A percentile compares a stretch with the other conserved stretches of the same genome.
Conservation (phyloP, 2,888 invertebrate species). For the Metallyticus violacea region DNA sequence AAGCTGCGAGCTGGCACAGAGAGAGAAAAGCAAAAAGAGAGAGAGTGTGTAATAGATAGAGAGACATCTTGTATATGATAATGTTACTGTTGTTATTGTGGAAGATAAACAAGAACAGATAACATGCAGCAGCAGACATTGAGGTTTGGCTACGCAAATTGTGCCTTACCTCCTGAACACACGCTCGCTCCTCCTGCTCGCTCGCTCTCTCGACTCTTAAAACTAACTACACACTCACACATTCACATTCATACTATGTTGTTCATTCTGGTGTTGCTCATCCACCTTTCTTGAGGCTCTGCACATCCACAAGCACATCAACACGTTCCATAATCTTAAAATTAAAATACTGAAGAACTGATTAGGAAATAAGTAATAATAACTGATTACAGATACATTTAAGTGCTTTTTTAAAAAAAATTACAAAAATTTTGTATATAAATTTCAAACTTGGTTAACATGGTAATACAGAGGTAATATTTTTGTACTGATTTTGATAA, state of each 20-base stretch:
- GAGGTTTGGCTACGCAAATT: conserved; percentile 21
- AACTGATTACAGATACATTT: neutral
- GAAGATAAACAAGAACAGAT: conserved; percentile 16
- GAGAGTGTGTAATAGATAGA: conserved; percentile 26
- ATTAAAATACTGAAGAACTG: too few species aligned
- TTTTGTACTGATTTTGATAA: too few species aligned
- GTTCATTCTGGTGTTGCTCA: neutral
- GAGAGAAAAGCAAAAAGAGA: conserved; percentile 31
- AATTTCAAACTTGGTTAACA: too few species aligned
- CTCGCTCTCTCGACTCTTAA: conserved; percentile 16
- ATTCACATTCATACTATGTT: neutral
- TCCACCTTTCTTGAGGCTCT: neutral
- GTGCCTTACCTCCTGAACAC: conserved; percentile 26
- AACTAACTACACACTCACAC: conserved; percentile 2
- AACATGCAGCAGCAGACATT: conserved; percentile 29
- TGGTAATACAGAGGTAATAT: too few species aligned
- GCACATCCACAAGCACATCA: neutral
- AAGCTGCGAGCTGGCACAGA: conserved; percentile 33
- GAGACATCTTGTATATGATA: conserved; percentile 1
- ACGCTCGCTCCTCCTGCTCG: conserved; percentile 13
- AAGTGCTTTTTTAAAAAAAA: too few species aligned
- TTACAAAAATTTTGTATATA: too few species aligned
- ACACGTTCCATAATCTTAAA: too few species aligned
- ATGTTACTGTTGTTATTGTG: conserved; percentile 8
- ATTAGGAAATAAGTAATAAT: neutral